Base-by-base conservation (phyloP, 1,140 invertebrate genomes). In the Sminthurinus signatus region DNA sequence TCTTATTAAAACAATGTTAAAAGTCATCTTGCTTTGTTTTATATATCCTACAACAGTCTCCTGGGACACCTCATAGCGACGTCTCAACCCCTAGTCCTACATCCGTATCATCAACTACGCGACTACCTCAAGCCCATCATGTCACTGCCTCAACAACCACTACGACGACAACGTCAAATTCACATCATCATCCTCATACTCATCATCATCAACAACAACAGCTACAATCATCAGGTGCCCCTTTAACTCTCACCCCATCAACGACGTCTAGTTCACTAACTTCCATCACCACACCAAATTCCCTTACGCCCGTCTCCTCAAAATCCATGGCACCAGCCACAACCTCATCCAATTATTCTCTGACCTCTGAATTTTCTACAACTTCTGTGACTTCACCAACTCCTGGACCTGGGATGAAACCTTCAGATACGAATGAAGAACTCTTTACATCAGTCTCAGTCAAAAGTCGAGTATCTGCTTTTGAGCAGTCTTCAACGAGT, bases 251-350 rank as follows among this genome's bases (percentile, higher is more conserved):
- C 29, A 70, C 69, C 1, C 69, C 71, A n/a, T 67, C 65, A 28
- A 70, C 69, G 29, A 73, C 70, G 17, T 69, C 69, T 32, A 69
- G 67, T 54, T 71, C 72, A 23, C 61, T 72, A 17, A 72, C 71
- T 31, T 71, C 69, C 43, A 69, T 71, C 46, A 70, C 72, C 27
- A 65, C 72, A 4, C 68, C 72, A 10, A 70, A 68, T 28, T 71
- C 70, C 21, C 56, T 68, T 27, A 72, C 69, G 28, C 63, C 72
- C 36, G 65, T 67, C 39, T 66, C 60, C 27, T 65, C 68, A 25
- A 72, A 73, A 56, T 71, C 70, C n/a, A 63, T 71, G 4, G 65
- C 70, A 0, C 65, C 70, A 29, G 66, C 70, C n/a, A 71, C 71
- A 12, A 67, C 71, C 14, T 65, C 64, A 2, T 71, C 67, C 27